Conservation (phyloP, 1,140 invertebrate species). For the Drosophila setifemur region DNA sequence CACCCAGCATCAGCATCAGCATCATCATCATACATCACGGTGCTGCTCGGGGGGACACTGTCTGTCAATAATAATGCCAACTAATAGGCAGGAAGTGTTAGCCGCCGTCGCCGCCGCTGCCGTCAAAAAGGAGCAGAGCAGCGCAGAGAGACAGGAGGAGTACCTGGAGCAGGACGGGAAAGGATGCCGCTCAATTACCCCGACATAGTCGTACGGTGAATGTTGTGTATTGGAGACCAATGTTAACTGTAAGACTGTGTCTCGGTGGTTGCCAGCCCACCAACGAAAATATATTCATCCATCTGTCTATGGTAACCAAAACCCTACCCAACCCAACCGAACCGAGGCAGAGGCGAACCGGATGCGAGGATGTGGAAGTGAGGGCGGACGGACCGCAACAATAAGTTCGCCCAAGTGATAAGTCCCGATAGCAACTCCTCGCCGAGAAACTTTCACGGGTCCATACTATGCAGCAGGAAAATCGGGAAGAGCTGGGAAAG, state of each 20-base stretch:
- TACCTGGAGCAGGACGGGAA: background rate
- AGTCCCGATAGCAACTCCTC: slow-evolving; percentile 42
- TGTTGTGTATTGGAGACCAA: slow-evolving; percentile 82
- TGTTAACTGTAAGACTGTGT: slow-evolving; percentile 83
- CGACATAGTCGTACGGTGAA: slow-evolving; percentile 83
- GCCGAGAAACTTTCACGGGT: slow-evolving; percentile 46
- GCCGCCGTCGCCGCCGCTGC: slow-evolving; percentile 22
- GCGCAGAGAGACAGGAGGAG: too few relatives aligned
- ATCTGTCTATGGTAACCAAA: too few relatives aligned
- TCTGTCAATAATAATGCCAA: slow-evolving; percentile 52
- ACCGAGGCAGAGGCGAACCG: slow-evolving; percentile 3
- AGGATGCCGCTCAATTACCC: slow-evolving; percentile 74
- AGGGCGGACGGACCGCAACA: slow-evolving; percentile 42
- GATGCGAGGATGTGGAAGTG: slow-evolving; percentile 40
- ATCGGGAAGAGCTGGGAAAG: background rate
- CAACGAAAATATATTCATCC: too few relatives aligned
- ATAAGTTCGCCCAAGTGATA: slow-evolving; percentile 61
- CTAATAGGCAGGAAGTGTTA: slow-evolving; percentile 65
- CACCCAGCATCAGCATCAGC: background rate
- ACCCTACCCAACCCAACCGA: too few relatives aligned
- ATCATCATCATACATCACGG: slow-evolving; percentile 15
- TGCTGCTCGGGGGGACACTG: background rate
- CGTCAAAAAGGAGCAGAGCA: too few relatives aligned
- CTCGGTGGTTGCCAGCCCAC: slow-evolving; percentile 75
- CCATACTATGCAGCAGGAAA: background rate